These are phyloP conservation scores for Himalopsyche phryganea DNA, from an alignment of 1,140 invertebrate species.

Conservation along the genomic window DNA sequence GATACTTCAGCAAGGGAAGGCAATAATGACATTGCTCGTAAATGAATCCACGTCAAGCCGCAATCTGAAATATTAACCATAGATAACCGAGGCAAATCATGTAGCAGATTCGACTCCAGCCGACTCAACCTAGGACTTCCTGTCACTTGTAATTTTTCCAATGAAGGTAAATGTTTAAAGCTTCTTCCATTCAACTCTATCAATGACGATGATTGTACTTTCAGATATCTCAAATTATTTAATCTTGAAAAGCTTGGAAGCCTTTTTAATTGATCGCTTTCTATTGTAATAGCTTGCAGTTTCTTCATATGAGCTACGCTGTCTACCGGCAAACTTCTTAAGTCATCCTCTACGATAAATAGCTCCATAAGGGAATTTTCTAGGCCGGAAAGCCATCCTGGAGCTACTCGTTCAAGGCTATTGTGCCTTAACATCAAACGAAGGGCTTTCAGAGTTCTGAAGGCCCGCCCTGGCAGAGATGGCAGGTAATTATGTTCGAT, in stretches of 20 bases:
- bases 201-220: constrained; percentile 66
- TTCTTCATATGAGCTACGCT: constrained; percentile 70
- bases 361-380: constrained; percentile 76
- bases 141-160: constrained; percentile 73
- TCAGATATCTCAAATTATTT: constrained; percentile 61
- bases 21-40: constrained; percentile 67
- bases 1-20: constrained; percentile 69
- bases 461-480: constrained; percentile 72
- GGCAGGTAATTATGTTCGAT: constrained; percentile 82
- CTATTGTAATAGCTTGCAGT: constrained; percentile 77
- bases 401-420: constrained; percentile 73
- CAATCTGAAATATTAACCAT: constrained; percentile 75
- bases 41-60: constrained; percentile 74
- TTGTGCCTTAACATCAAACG: constrained; percentile 80
- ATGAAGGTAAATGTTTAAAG: constrained; percentile 66
- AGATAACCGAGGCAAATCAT: constrained; percentile 67
- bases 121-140: constrained; percentile 62
- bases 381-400: constrained; percentile 73
- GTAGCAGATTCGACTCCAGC: constrained; percentile 70
- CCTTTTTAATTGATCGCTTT: constrained; percentile 69
- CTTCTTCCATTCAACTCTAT: constrained; percentile 66
- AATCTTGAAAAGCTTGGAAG: constrained; percentile 65
- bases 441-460: constrained; percentile 69
- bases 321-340: constrained; percentile 73
- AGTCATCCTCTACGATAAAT: constrained; percentile 77